Base-by-base conservation (phyloP, 2,888 invertebrate genomes). In the Ormyrus pomaceus region DNA sequence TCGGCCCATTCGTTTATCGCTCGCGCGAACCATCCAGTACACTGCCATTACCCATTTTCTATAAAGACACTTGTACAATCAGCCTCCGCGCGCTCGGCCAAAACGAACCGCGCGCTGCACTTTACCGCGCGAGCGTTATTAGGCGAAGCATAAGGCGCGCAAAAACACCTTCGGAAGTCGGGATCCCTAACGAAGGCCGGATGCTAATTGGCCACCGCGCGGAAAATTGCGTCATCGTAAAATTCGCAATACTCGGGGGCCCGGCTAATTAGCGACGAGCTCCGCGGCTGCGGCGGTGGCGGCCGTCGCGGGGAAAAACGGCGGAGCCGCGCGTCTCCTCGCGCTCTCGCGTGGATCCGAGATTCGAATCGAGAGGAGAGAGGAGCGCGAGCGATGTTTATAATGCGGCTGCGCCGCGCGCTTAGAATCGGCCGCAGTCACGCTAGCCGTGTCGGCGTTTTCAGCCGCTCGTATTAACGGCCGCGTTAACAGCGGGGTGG, bases 351-450 rank as follows among this genome's bases (percentile, higher is more conserved):
- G 51, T n/a, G 9, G 34, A 65, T 68, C 34, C 34, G 61, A 73
- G 72, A 73, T 68, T 78, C 72, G 55, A 45, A 68, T 62, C 62
- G 34, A 34, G 34, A 34, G 34, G 34, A 34, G 34, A 34, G 34
- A 0, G 0, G 34, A 34, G 34, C 34, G 71, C 61, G 78, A 65
- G 61, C 66, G 58, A 71, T 72, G 66, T 72, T 48, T 59, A 48
- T 69, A 64, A 34, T 53, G 68, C 46, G 73, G 13, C 6, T 5
- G 77, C 11, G 34, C 8, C 53, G 51, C n/a, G 61, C 53, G 72
- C 72, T 78, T 78, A 78, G 58, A 79, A 79, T 68, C 68, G 73
- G 10, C 50, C 55, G 45, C 50, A 73, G 79, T 79, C 79, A 79
- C 79, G 79, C 79, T 68, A 74, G 46, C 56, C 58, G 34, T 50